These are phyloP conservation scores for Drosophila maculinotata DNA, from an alignment of 2,888 invertebrate genomes.

Conservation along the genomic window DNA sequence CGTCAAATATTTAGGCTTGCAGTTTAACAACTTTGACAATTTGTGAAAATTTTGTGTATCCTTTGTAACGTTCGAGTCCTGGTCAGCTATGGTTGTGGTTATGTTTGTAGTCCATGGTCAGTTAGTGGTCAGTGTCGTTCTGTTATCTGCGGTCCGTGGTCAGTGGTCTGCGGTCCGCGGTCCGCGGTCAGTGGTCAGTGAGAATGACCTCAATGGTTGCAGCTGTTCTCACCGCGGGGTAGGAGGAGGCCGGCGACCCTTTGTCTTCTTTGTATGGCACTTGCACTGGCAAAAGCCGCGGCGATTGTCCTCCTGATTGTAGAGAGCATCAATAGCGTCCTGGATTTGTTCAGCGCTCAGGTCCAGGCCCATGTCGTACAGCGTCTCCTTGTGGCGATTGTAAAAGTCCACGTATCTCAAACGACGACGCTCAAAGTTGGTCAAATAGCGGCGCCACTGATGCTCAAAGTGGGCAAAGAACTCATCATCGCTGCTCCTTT, in stretches of 20 bases:
- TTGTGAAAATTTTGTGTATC: conserved; percentile 31
- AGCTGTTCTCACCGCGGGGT: conserved; percentile 28
- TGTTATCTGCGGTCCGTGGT: too few species aligned
- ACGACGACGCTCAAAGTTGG: conserved; percentile 27
- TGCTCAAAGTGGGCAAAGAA: conserved; percentile 39
- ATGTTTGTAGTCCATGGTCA: neutral
- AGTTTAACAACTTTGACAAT: conserved; percentile 28
- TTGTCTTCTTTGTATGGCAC: neutral
- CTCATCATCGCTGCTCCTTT: conserved; percentile 15
- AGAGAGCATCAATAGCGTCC: conserved; percentile 3
- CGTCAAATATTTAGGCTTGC: conserved; percentile 46
- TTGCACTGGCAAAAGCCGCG: conserved; percentile 2
- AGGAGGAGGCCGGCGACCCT: neutral
- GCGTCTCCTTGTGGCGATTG: conserved; percentile 1
- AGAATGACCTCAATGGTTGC: conserved; percentile 40
- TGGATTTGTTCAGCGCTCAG: conserved; percentile 2
- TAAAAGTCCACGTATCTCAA: conserved; percentile 10
- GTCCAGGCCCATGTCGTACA: conserved; percentile 1
- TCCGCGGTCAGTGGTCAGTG: conserved; percentile 15
- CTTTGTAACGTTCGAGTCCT: too few species aligned
- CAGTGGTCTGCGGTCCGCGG: too few species aligned
- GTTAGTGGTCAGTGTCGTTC: neutral
- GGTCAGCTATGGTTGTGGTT: neutral
- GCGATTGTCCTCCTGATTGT: neutral
- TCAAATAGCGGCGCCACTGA: conserved; percentile 34